These are phyloP conservation scores for Synergus umbraculus DNA, from an alignment of 2,888 invertebrate species.

Conservation along the genomic window DNA sequence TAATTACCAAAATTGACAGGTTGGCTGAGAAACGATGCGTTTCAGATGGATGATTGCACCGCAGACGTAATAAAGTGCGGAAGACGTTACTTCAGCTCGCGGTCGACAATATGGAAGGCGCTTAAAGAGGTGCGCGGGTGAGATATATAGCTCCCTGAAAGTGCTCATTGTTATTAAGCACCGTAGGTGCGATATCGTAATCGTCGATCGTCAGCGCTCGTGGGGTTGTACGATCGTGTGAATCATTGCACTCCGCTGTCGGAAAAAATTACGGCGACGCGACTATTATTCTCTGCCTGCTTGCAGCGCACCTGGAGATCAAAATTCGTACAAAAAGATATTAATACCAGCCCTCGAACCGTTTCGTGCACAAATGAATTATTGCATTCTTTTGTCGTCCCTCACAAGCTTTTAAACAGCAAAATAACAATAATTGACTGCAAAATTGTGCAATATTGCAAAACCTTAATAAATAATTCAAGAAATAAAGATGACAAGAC, in stretches of 20 bases:
- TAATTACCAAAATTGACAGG: slow-evolving; percentile 36
- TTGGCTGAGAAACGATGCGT: slow-evolving; percentile 11
- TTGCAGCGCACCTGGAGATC: slow-evolving; percentile 36
- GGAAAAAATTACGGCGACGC: slow-evolving; percentile 32
- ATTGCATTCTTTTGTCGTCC: not conserved
- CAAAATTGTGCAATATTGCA: no score
- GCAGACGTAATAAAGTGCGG: slow-evolving; percentile 60
- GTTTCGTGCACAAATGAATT: not conserved
- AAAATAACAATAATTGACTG: no score
- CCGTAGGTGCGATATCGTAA: slow-evolving; percentile 63
- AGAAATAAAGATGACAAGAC: no score
- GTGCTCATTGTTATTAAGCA: slow-evolving; percentile 67
- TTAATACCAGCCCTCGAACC: slow-evolving; percentile 15
- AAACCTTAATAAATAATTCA: no score
- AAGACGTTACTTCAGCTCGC: slow-evolving; percentile 62
- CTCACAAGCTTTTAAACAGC: not conserved
- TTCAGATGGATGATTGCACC: slow-evolving; percentile 38
- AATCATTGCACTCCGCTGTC: slow-evolving; percentile 61
- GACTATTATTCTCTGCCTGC: slow-evolving; percentile 38
- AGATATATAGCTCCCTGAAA: slow-evolving; percentile 66
- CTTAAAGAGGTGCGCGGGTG: slow-evolving; percentile 58
- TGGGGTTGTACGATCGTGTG: slow-evolving; percentile 56
- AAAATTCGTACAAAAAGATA: slow-evolving; percentile 40
- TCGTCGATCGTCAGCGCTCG: slow-evolving; percentile 65
- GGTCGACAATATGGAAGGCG: slow-evolving; percentile 58